Conservation (phyloP, 2,113 vertebrate genomes). For the Athene noctua region DNA sequence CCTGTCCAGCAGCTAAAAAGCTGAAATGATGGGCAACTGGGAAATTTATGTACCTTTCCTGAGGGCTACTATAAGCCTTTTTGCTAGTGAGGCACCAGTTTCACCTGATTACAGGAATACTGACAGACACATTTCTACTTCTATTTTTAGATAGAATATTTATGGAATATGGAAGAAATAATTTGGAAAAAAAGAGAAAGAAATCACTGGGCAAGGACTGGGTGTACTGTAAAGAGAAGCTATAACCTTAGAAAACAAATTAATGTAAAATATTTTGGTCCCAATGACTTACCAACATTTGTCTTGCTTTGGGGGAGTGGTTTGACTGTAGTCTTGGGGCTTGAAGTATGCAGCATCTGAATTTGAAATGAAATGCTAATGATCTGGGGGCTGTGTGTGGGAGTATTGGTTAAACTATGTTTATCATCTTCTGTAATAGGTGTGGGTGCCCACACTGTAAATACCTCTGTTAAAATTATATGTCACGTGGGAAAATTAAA, state of each 20-base stretch:
- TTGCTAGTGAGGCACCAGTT: neutral
- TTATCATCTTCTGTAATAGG: neutral
- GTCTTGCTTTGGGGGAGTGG: neutral
- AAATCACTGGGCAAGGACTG: neutral
- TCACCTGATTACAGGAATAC: neutral
- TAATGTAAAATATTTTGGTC: neutral
- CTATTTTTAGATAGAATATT: neutral
- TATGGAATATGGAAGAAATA: neutral
- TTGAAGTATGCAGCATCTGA: neutral
- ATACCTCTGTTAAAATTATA: neutral
- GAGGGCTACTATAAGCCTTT: neutral
- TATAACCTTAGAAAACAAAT: neutral
- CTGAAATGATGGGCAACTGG: neutral
- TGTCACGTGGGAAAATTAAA: neutral
- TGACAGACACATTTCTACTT: neutral
- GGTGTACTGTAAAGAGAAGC: neutral
- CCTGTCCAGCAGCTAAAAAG: neutral
- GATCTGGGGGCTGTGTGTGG: neutral
- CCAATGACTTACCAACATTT: neutral
- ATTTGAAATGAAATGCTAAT: slow-evolving; percentile 20
- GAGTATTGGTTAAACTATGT: neutral
- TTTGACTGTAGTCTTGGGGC: neutral
- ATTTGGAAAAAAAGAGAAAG: neutral
- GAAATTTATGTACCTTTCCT: neutral
- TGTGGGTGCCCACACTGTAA: neutral